These are phyloP conservation scores for Drosophila tripunctata DNA, from an alignment of 2,888 invertebrate genomes.

Conservation along the genomic window DNA sequence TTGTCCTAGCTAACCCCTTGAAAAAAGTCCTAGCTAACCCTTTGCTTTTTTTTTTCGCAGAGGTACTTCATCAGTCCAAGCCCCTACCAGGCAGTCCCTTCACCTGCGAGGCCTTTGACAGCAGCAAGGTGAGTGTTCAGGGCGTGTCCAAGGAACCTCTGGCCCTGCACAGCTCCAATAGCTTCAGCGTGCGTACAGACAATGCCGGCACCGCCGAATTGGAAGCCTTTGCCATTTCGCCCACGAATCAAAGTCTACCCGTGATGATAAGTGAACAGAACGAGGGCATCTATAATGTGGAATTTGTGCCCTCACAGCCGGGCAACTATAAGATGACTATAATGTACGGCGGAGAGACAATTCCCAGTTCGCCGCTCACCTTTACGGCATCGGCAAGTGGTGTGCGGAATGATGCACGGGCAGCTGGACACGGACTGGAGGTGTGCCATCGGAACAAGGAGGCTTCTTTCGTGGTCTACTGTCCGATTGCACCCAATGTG, in stretches of 20 bases:
- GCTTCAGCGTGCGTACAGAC: conserved; percentile 91
- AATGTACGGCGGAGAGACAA: conserved; percentile 88
- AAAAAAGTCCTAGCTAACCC: too few species aligned
- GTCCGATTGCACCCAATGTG: conserved; percentile 86
- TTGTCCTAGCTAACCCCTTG: too few species aligned
- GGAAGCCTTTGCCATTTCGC: conserved; percentile 94
- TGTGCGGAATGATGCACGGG: conserved; percentile 85
- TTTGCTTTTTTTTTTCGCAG: too few species aligned
- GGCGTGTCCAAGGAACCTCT: conserved; percentile 91
- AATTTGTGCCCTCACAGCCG: conserved; percentile 93
- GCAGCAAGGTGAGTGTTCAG: conserved; percentile 91
- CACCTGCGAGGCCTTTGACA: conserved; percentile 95
- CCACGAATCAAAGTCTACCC: conserved; percentile 92
- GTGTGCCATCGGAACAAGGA: conserved; percentile 89
- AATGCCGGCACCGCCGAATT: conserved; percentile 94
- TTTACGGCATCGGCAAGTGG: conserved; percentile 87
- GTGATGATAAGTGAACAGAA: conserved; percentile 90
- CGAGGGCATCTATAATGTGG: conserved; percentile 89
- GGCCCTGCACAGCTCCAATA: conserved; percentile 92
- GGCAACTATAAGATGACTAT: conserved; percentile 88
- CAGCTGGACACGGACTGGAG: conserved; percentile 89
- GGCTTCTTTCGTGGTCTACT: conserved; percentile 88
- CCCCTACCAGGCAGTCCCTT: conserved; percentile 97
- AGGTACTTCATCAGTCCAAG: conserved; percentile 95
- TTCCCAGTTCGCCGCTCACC: conserved; percentile 86